A percentile compares a stretch with the other conserved stretches of the same genome.
Evolutionary conservation across 2,113 vertebrate genomes (phyloP).

Genomic region (Nothoprocta perdicaria): DNA sequence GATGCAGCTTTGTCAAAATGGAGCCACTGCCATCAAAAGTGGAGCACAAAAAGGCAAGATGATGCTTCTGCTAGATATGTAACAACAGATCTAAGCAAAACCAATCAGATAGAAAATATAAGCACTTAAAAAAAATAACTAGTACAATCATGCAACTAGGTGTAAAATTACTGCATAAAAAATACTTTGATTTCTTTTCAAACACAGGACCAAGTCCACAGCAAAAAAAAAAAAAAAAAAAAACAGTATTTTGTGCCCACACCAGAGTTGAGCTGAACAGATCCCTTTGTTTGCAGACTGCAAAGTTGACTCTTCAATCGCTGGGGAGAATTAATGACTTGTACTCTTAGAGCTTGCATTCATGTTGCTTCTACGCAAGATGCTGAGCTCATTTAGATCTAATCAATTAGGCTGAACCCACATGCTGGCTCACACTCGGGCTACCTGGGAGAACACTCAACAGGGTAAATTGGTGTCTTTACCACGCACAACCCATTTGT

Average conservation of each 20-base stretch:
- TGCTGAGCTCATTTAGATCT: neutral
- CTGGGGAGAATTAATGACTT: neutral
- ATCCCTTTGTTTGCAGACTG: neutral
- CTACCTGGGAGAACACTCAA: neutral
- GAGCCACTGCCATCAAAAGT: neutral
- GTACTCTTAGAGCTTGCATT: neutral
- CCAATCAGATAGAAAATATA: neutral
- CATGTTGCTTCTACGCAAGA: neutral
- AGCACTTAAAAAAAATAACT: neutral
- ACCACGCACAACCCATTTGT: neutral
- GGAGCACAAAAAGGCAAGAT: neutral
- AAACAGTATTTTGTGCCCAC: neutral
- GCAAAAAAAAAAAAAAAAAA: neutral
- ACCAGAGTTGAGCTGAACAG: neutral
- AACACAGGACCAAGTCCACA: neutral
- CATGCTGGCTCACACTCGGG: neutral
- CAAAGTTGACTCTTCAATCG: neutral
- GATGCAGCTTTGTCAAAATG: slow-evolving; percentile 13
- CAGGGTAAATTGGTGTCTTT: neutral
- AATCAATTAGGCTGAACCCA: neutral
- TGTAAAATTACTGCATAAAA: neutral
- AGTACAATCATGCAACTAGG: neutral
- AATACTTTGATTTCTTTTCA: neutral
- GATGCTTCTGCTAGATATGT: neutral
- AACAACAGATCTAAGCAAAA: neutral